A percentile compares a stretch with the other conserved stretches of the same genome.
Evolutionary conservation across 2,797 vertebrate genomes (phyloP).

Genomic region (Alouatta caraya): DNA sequence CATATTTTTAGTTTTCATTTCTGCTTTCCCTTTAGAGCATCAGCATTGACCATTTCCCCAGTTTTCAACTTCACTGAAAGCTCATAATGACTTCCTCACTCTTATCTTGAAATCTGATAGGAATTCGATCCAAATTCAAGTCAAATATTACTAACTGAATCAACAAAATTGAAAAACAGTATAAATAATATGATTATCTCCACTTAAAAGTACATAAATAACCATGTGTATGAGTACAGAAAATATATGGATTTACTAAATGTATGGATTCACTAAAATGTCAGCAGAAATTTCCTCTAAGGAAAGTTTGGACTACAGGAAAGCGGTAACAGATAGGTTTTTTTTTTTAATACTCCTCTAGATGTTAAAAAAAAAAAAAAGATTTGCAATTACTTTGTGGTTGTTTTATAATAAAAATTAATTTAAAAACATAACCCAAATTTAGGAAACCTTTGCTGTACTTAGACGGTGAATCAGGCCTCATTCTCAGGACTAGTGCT

Average conservation of each 20-base stretch:
- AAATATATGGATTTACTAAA: neutral
- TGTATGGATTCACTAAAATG: neutral
- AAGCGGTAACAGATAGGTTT: neutral
- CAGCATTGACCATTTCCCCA: neutral
- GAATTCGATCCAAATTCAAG: neutral
- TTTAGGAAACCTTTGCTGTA: neutral
- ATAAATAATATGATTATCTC: neutral
- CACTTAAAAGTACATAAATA: neutral
- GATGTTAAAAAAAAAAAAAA: neutral
- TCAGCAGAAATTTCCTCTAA: neutral
- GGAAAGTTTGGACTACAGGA: neutral
- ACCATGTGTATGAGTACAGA: neutral
- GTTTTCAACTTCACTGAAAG: neutral
- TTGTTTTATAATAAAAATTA: slow-evolving; percentile 4
- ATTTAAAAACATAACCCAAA: neutral
- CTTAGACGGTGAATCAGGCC: neutral
- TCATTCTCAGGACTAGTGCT: neutral
- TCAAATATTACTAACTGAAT: neutral
- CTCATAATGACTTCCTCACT: neutral
- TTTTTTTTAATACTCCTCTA: neutral
- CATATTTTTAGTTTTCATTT: neutral
- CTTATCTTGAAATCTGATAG: neutral
- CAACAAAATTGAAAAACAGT: neutral
- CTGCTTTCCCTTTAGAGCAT: neutral
- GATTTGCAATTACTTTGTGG: neutral